A percentile compares a stretch with the other conserved stretches of the same genome.
phyloP scores from a whole-genome alignment of 2,888 invertebrate species.

The Onchidella celtica region DNA sequence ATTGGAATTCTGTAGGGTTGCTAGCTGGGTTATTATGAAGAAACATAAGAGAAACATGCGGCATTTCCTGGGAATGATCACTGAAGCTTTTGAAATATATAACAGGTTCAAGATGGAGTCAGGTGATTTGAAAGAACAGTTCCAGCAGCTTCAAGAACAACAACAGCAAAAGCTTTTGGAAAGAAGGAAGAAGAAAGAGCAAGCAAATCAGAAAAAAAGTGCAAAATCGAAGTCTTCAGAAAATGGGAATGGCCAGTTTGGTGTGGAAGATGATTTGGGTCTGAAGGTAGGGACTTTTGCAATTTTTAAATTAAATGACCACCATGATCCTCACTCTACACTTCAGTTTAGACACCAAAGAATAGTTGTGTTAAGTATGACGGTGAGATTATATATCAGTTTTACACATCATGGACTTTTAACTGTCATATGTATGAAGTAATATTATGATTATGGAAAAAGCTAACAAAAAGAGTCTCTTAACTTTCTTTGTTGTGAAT shows the following conservation, averaged over 20 bases:
- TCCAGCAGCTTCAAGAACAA: constrained; percentile 75
- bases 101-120: constrained; percentile 39
- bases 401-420: no score
- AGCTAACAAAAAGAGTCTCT: no score
- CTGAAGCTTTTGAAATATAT: background rate
- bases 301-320: background rate
- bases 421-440: no score
- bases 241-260: constrained; percentile 62
- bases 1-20: no score
- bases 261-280: constrained; percentile 72
- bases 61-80: no score
- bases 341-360: background rate
- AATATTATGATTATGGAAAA: no score
- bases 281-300: constrained; percentile 61
- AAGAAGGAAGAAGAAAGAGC: constrained; percentile 36
- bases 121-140: constrained; percentile 70
- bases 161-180: constrained; percentile 68
- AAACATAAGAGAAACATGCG: no score
- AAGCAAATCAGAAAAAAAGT: constrained; percentile 59
- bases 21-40: no score
- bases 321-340: background rate
- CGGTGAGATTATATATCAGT: no score
- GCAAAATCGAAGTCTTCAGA: constrained; percentile 58
- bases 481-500: no score
- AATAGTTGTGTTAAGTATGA: background rate